phyloP scores from a whole-genome alignment of 2,113 vertebrate species.

The Sylvietta virens region DNA sequence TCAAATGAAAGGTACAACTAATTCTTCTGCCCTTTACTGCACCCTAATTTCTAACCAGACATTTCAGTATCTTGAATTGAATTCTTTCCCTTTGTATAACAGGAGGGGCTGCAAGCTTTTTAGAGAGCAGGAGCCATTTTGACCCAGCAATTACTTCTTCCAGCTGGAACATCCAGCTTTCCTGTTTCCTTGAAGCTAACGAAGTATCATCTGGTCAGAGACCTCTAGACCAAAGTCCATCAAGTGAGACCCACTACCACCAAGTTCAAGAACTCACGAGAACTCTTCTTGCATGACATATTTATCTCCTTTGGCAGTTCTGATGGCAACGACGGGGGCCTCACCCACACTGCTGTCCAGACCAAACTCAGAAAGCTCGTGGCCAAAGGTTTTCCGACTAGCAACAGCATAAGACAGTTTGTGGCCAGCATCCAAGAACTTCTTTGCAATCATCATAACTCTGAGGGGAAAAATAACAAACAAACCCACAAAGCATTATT shows the following conservation, averaged over 20 bases:
- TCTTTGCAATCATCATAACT: constrained; percentile 95
- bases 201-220: background rate
- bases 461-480: constrained; percentile 55
- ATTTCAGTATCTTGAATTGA: background rate
- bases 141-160: background rate
- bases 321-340: constrained; percentile 86
- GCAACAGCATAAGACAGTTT: constrained; percentile 89
- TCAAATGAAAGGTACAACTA: background rate
- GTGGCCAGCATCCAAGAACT: constrained; percentile 89
- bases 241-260: background rate
- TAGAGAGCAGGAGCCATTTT: background rate
- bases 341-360: constrained; percentile 83
- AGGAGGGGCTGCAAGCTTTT: background rate
- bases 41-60: background rate
- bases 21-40: background rate
- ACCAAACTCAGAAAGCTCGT: constrained; percentile 89
- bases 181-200: background rate
- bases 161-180: background rate
- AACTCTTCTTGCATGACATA: constrained; percentile 94
- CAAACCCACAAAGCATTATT: background rate
- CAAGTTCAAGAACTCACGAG: constrained; percentile 80
- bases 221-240: background rate
- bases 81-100: background rate
- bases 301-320: constrained; percentile 90
- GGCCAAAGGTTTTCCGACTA: constrained; percentile 82